A percentile compares a stretch with the other conserved stretches of the same genome.
phyloP scores from a whole-genome alignment of 2,113 vertebrate genomes.

The Felis chaus region DNA sequence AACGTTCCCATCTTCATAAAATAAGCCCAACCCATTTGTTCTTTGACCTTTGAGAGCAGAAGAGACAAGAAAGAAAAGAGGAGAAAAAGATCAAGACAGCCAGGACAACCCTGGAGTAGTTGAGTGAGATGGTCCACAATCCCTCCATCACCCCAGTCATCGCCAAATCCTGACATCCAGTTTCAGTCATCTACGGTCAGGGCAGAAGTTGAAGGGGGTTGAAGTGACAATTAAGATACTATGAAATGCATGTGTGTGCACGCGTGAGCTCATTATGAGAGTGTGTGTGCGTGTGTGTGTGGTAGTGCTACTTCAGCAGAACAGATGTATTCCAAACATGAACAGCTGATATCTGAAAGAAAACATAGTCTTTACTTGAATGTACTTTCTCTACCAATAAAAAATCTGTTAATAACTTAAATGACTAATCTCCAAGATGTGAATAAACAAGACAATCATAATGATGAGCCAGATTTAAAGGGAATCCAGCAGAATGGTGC shows the following conservation, averaged over 20 bases:
- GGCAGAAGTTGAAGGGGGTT: background rate
- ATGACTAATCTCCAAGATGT: background rate
- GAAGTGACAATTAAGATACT: background rate
- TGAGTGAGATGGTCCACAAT: background rate
- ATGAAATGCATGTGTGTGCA: background rate
- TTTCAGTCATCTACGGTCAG: background rate
- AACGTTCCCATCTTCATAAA: background rate
- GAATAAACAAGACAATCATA: background rate
- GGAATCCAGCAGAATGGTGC: background rate
- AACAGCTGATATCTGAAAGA: background rate
- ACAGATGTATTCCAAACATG: background rate
- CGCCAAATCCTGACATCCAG: background rate
- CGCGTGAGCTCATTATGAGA: background rate
- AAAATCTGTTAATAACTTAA: background rate
- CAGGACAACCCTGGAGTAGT: rapidly evolving
- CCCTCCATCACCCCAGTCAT: background rate
- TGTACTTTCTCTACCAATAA: background rate
- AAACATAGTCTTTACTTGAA: background rate
- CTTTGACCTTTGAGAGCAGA: background rate
- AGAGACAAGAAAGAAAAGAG: background rate
- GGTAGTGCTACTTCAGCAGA: background rate
- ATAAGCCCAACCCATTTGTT: background rate
- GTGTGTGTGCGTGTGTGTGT: background rate
- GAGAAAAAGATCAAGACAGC: background rate
- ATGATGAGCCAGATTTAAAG: background rate